These are phyloP conservation scores for Enteromius viviparus DNA, from an alignment of 2,797 vertebrate genomes.

Conservation along the genomic window DNA sequence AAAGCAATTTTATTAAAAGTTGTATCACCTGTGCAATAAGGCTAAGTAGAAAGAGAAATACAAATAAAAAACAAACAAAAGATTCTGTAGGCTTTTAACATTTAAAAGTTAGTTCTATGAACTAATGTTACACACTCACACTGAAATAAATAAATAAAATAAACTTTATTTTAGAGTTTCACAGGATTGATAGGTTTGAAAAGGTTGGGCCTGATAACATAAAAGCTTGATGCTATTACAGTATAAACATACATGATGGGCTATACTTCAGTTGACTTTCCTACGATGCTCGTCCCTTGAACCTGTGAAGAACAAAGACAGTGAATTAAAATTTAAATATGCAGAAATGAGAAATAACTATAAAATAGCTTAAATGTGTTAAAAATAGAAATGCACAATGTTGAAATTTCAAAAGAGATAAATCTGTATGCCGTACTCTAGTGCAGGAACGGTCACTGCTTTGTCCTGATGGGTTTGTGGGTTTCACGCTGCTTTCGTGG, in stretches of 20 bases:
- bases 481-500: slow-evolving; percentile 25
- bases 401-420: not conserved
- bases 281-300: slow-evolving; percentile 56
- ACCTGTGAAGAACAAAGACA: slow-evolving; percentile 59
- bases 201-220: not conserved
- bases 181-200: slow-evolving; percentile 11
- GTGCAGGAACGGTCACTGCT: slow-evolving; percentile 54
- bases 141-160: slow-evolving; percentile 45
- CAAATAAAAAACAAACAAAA: not conserved
- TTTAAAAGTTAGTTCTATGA: slow-evolving; percentile 4
- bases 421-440: slow-evolving; percentile 61
- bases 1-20: slow-evolving; percentile 16
- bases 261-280: slow-evolving; percentile 80
- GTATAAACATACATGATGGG: slow-evolving; percentile 28
- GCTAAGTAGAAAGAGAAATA: not conserved
- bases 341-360: not conserved
- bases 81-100: not conserved
- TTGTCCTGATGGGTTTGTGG: slow-evolving; percentile 52
- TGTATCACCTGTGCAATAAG: not conserved
- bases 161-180: slow-evolving; percentile 33
- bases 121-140: not conserved
- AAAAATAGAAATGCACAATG: not conserved
- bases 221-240: slow-evolving; percentile 11
- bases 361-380: not conserved
- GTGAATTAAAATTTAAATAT: slow-evolving; percentile 13